phyloP scores from a whole-genome alignment of 2,113 vertebrate species.

The Proteles cristata region DNA sequence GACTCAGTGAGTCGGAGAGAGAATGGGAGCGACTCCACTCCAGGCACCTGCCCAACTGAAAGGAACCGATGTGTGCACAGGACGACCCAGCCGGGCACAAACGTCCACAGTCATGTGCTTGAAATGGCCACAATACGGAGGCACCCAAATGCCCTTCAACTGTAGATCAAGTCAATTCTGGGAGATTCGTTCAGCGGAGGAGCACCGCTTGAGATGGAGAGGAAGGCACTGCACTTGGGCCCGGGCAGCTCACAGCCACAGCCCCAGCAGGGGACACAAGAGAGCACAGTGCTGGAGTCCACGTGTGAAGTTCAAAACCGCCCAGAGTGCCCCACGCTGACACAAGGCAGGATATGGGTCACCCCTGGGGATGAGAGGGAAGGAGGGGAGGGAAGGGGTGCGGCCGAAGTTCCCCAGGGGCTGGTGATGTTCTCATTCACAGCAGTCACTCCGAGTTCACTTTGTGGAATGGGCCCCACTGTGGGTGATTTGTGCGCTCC shows the following conservation, averaged over 20 bases:
- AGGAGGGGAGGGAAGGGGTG: not conserved
- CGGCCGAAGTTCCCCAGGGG: not conserved
- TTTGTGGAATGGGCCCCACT: not conserved
- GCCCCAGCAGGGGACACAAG: not conserved
- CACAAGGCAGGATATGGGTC: not conserved
- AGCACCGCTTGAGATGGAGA: not conserved
- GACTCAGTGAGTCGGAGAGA: not conserved
- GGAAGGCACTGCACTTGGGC: not conserved
- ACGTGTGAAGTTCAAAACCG: not conserved
- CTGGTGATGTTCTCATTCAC: not conserved
- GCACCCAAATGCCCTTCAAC: not conserved
- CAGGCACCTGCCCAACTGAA: accelerated
- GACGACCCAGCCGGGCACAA: not conserved
- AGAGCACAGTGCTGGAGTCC: not conserved
- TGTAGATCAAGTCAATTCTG: not conserved
- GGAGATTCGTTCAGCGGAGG: not conserved
- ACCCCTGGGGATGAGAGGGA: not conserved
- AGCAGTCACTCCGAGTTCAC: not conserved
- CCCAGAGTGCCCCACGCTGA: not conserved
- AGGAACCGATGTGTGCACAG: accelerated
- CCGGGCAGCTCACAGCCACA: not conserved
- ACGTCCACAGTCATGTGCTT: too few species aligned
- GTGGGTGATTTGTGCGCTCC: not conserved
- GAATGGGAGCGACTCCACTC: not conserved
- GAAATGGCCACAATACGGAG: accelerated